Conservation (phyloP, 1,140 invertebrate species). For the Drosophila tsacasi region DNA sequence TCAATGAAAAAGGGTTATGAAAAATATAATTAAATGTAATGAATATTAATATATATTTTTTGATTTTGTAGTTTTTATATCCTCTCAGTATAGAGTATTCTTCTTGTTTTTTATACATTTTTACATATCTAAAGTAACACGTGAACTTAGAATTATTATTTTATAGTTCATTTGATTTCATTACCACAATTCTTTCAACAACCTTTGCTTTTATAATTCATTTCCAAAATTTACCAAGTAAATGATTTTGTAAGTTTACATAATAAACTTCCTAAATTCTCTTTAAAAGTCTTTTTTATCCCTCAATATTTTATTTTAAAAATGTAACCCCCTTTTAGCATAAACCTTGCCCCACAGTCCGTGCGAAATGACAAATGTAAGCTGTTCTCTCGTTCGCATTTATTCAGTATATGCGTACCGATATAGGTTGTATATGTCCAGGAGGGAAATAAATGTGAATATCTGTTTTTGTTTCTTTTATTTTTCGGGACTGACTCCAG, state of each 20-base stretch:
- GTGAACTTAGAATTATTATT: too few species aligned
- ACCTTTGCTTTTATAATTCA: too few species aligned
- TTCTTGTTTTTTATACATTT: too few species aligned
- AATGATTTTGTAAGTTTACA: background rate
- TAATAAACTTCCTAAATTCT: background rate
- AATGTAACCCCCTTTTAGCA: background rate
- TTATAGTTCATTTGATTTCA: too few species aligned
- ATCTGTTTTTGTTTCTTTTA: conserved; percentile 33
- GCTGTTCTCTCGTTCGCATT: conserved; percentile 60
- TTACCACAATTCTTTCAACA: too few species aligned
- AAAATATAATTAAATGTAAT: background rate
- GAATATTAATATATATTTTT: too few species aligned
- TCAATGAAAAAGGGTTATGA: background rate
- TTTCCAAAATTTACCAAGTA: too few species aligned
- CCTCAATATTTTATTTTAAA: background rate
- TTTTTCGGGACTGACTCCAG: conserved; percentile 27
- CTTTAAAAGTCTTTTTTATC: too few species aligned
- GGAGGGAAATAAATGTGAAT: conserved; percentile 70
- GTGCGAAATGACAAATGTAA: conserved; percentile 75
- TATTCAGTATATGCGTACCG: conserved; percentile 66
- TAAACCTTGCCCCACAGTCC: conserved; percentile 45
- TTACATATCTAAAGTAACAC: too few species aligned
- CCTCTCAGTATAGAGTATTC: too few species aligned
- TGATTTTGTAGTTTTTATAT: too few species aligned
- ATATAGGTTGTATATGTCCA: conserved; percentile 41